Percentiles rank a stretch among this genome's conserved stretches.
Conservation (phyloP, 2,113 vertebrate genomes). For the Syngnathus scovelli region DNA sequence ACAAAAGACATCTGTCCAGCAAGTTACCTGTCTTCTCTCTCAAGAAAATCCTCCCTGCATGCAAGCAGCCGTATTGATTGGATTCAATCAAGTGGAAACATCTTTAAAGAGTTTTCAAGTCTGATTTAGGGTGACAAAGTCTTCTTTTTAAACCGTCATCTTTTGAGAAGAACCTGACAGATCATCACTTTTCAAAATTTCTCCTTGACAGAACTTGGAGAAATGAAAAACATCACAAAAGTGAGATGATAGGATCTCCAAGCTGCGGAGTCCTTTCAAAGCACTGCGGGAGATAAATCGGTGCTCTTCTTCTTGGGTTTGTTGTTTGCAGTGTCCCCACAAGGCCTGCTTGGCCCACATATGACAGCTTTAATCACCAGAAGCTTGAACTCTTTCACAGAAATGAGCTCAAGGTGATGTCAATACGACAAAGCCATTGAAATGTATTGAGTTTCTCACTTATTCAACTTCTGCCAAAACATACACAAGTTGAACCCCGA, state of each 20-base stretch:
- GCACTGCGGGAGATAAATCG: neutral
- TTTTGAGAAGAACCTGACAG: neutral
- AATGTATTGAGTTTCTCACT: neutral
- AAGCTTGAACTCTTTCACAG: constrained; percentile 2
- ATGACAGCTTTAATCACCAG: neutral
- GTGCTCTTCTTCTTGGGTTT: constrained; percentile 5
- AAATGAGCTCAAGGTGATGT: neutral
- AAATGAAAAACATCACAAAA: neutral
- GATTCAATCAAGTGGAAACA: constrained; percentile 2
- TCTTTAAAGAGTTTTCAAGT: neutral
- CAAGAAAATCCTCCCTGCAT: neutral
- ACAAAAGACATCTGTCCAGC: constrained; percentile 14
- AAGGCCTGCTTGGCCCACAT: neutral
- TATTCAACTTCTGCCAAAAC: constrained; percentile 9
- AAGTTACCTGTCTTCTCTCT: constrained; percentile 8
- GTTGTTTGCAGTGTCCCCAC: constrained; percentile 1
- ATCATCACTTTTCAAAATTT: neutral
- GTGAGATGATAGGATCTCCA: neutral
- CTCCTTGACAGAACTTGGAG: neutral
- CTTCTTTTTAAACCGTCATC: neutral
- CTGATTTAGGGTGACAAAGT: neutral
- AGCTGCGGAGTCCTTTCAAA: neutral
- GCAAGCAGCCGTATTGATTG: neutral
- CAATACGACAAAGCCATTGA: neutral
- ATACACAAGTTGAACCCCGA: constrained; percentile 14